These are phyloP conservation scores for Numenius phaeopus DNA, from an alignment of 2,797 vertebrate species.

Conservation along the genomic window DNA sequence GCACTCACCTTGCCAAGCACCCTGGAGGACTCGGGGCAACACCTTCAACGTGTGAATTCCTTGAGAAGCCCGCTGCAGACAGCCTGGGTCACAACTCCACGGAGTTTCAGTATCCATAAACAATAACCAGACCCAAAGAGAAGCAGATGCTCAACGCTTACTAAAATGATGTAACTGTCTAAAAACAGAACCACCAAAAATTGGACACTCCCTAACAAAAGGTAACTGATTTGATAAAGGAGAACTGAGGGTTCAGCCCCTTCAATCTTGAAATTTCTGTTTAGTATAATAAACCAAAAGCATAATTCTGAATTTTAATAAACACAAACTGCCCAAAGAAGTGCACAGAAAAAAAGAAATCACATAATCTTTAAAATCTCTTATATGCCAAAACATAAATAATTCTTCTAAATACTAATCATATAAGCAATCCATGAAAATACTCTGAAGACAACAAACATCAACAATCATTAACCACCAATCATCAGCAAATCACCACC, in stretches of 20 bases:
- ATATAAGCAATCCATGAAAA: background rate
- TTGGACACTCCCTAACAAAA: background rate
- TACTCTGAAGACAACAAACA: background rate
- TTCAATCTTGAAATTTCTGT: background rate
- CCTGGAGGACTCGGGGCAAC: background rate
- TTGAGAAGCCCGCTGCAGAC: background rate
- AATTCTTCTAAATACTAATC: background rate
- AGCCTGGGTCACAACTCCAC: background rate
- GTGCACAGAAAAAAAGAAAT: background rate
- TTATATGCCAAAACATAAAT: background rate
- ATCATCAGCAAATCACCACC: background rate
- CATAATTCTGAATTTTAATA: background rate
- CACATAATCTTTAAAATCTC: background rate
- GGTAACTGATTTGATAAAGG: background rate
- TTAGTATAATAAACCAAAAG: background rate
- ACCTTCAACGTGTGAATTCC: background rate
- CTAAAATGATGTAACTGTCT: background rate
- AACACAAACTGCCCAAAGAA: background rate
- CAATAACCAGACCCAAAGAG: background rate
- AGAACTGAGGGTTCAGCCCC: background rate
- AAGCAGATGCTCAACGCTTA: background rate
- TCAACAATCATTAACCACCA: background rate
- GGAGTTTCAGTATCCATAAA: background rate
- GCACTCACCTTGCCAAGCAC: background rate
- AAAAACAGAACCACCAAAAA: background rate